Evolutionary conservation across 2,888 invertebrate genomes (phyloP).

Genomic region (Epistrophe eligans): DNA sequence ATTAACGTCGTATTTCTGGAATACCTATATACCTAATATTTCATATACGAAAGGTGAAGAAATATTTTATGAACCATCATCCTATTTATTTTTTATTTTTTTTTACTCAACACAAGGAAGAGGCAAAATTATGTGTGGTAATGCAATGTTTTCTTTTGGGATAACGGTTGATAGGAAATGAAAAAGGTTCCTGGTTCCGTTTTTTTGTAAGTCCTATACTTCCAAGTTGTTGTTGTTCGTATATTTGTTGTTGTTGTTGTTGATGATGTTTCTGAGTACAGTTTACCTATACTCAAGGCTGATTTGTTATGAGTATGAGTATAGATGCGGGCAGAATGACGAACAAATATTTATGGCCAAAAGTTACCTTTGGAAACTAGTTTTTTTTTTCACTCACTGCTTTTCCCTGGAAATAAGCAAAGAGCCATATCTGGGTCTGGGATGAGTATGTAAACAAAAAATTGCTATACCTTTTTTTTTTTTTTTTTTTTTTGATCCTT

Average conservation of each 20-base stretch:
- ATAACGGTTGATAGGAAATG: conserved; percentile 60
- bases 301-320: too few species aligned
- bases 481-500: neutral
- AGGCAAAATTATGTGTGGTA: conserved; percentile 5
- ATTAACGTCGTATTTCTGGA: conserved; percentile 53
- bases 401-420: conserved; percentile 17
- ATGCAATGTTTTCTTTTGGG: conserved; percentile 51
- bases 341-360: conserved; percentile 52
- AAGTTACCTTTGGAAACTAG: conserved; percentile 21
- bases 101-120: neutral
- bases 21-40: conserved; percentile 13
- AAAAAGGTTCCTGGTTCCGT: conserved; percentile 37
- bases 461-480: too few species aligned
- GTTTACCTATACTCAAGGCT: conserved; percentile 7
- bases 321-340: conserved; percentile 2
- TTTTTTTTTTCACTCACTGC: neutral
- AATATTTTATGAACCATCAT: conserved; percentile 21
- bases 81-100: neutral
- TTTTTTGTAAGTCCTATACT: neutral
- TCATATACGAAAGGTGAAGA: neutral
- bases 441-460: neutral
- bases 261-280: neutral
- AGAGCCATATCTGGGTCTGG: conserved; percentile 12
- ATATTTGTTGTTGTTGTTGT: neutral
- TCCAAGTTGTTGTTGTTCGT: neutral